A percentile compares a stretch with the other conserved stretches of the same genome.
Conservation (phyloP, 2,797 vertebrate genomes). For the Tokudaia muenninki region DNA sequence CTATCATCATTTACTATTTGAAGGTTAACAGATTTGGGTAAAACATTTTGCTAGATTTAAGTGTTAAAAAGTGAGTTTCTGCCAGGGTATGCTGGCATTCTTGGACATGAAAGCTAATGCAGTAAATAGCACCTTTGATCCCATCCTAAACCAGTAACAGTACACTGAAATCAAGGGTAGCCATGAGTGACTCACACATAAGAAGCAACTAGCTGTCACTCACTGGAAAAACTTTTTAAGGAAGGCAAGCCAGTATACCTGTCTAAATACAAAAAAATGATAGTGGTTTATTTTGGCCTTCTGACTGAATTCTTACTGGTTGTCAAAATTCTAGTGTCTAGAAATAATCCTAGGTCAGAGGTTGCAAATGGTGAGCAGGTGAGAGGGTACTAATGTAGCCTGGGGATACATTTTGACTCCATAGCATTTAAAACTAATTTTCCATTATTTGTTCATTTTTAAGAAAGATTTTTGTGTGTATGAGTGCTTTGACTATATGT, state of each 20-base stretch:
- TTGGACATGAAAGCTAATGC: background rate
- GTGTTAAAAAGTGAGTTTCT: background rate
- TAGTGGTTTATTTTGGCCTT: background rate
- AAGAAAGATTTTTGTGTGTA: background rate
- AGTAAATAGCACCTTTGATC: background rate
- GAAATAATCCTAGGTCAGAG: background rate
- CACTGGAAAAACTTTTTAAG: background rate
- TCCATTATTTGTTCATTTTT: background rate
- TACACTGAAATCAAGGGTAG: accelerated
- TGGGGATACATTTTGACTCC: background rate
- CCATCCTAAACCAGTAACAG: background rate
- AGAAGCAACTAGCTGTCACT: background rate
- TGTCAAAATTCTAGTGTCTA: background rate
- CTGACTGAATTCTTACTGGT: background rate
- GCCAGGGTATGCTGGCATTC: accelerated
- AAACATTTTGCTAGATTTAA: too few species aligned
- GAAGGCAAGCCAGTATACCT: background rate
- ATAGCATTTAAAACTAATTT: background rate
- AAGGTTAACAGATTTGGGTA: background rate
- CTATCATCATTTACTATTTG: background rate
- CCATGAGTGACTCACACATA: background rate
- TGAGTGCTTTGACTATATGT: background rate
- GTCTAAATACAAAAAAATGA: background rate
- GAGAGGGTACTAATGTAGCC: background rate
- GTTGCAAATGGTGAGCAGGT: background rate